Conservation (phyloP, 1,140 invertebrate genomes). For the Geopemphigus sp. region DNA sequence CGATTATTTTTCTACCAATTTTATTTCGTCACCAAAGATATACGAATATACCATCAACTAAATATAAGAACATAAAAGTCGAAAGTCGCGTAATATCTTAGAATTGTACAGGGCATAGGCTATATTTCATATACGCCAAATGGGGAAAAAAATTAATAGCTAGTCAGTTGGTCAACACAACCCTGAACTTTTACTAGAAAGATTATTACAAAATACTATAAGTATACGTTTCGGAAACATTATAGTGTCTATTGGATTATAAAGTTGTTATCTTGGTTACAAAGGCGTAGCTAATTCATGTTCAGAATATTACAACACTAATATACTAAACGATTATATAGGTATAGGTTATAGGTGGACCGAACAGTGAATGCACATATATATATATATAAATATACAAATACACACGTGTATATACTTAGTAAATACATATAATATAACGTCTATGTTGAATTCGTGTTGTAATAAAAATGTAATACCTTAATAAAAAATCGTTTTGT, state of each 20-base stretch:
- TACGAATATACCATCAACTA: background rate
- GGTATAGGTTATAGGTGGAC: background rate
- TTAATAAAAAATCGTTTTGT: background rate
- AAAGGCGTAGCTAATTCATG: conserved; percentile 39
- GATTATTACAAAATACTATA: conserved; percentile 31
- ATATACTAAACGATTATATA: background rate
- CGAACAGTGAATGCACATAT: background rate
- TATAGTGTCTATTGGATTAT: conserved; percentile 27
- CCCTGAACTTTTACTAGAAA: conserved; percentile 38
- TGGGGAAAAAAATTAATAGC: conserved; percentile 3
- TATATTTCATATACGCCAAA: conserved; percentile 2
- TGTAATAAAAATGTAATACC: background rate
- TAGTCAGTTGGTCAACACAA: conserved; percentile 15
- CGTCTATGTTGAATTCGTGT: background rate
- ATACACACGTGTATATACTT: background rate
- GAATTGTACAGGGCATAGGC: background rate
- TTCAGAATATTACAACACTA: conserved; percentile 31
- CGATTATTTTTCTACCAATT: too few relatives aligned
- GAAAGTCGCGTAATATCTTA: conserved; percentile 8
- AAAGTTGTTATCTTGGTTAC: conserved; percentile 35
- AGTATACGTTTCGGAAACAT: conserved; percentile 33
- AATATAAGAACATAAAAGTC: background rate
- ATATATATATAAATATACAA: background rate
- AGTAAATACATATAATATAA: conserved; percentile 1
- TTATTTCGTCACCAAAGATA: background rate